Conservation (phyloP, 64 coral and sea anemone genomes). For the Catalaphyllia jardinei region DNA sequence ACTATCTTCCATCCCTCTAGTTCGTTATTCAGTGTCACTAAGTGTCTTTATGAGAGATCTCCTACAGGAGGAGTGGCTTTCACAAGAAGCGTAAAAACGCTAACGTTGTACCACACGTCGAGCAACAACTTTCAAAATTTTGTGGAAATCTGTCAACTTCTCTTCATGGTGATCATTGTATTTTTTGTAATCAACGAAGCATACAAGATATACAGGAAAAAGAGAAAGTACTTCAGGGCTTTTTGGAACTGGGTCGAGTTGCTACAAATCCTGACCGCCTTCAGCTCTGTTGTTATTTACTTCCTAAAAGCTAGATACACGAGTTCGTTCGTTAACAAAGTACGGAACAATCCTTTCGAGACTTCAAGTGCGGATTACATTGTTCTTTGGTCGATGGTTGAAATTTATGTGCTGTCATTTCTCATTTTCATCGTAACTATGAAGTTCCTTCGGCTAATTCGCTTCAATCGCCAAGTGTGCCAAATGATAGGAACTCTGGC, state of each 20-base stretch:
- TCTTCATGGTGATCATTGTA: slow-evolving; percentile 76
- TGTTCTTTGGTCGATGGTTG: slow-evolving; percentile 57
- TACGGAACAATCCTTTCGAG: slow-evolving; percentile 66
- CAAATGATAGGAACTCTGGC: slow-evolving; percentile 65
- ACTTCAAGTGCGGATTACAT: slow-evolving; percentile 67
- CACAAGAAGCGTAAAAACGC: slow-evolving; percentile 36
- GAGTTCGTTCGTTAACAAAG: slow-evolving; percentile 27
- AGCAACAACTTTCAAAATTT: slow-evolving; percentile 32
- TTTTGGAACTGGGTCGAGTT: slow-evolving; percentile 80
- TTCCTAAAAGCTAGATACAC: slow-evolving; percentile 64
- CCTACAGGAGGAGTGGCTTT: slow-evolving; percentile 45
- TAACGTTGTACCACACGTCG: slow-evolving; percentile 60
- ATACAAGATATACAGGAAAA: slow-evolving; percentile 37
- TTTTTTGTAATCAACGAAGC: slow-evolving; percentile 49
- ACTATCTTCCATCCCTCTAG: slow-evolving; percentile 69
- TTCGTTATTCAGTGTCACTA: slow-evolving; percentile 53
- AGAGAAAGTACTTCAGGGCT: slow-evolving; percentile 12
- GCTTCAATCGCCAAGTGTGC: slow-evolving; percentile 69
- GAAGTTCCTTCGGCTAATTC: slow-evolving; percentile 64
- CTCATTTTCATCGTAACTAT: slow-evolving; percentile 66
- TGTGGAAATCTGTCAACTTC: slow-evolving; percentile 55
- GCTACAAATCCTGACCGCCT: slow-evolving; percentile 48
- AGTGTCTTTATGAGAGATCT: slow-evolving; percentile 59
- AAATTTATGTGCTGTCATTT: slow-evolving; percentile 66
- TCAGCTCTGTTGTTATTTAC: slow-evolving; percentile 58